Evolutionary conservation across 2,888 invertebrate genomes (phyloP).

Genomic region (Agapostemon virescens): DNA sequence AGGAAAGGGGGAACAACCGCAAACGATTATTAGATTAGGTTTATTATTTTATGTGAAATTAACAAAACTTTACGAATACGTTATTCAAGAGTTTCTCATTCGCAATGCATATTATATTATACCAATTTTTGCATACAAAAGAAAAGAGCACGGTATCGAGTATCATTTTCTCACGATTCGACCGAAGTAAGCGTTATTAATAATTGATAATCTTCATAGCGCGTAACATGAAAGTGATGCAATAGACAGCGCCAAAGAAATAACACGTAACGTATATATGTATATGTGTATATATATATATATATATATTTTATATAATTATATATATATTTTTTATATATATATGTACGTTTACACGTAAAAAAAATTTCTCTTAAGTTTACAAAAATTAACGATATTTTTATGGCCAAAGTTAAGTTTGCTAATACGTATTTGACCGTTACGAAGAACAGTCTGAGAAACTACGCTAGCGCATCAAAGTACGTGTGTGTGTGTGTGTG

Average conservation of each 20-base stretch:
- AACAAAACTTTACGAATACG: not conserved
- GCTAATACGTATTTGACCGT: not conserved
- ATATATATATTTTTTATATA: too few relatives aligned
- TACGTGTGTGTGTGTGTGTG: not conserved
- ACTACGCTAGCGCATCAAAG: not conserved
- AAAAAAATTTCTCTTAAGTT: not conserved
- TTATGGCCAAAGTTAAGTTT: slow-evolving; percentile 7
- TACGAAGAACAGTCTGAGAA: not conserved
- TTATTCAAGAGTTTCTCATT: not conserved
- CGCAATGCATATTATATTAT: not conserved
- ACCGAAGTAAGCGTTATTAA: not conserved
- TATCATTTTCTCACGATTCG: not conserved
- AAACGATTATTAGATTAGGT: not conserved
- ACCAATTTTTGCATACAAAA: not conserved
- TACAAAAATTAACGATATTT: not conserved
- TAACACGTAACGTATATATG: not conserved
- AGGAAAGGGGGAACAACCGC: not conserved
- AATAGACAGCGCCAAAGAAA: not conserved
- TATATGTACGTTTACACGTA: not conserved
- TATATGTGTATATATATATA: not conserved
- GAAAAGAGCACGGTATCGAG: not conserved
- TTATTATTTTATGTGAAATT: not conserved
- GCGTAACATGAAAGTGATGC: not conserved
- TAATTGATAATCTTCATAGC: not conserved
- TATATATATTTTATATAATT: too few relatives aligned